Conservation (phyloP, 2,888 invertebrate species). For the Trachelus troglodyta region DNA sequence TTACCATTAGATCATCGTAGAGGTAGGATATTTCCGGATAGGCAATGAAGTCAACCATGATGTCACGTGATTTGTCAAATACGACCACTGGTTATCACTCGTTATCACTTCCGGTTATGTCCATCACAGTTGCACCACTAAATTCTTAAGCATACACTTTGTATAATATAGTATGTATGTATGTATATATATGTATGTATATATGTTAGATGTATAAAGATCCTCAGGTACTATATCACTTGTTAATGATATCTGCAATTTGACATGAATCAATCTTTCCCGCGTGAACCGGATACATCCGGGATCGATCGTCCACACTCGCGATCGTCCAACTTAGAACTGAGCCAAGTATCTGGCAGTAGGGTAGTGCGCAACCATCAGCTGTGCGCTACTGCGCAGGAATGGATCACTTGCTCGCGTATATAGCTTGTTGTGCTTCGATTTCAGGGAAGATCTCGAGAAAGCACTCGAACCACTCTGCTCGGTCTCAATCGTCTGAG, state of each 20-base stretch:
- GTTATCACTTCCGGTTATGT: background rate
- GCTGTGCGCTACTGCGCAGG: constrained; percentile 23
- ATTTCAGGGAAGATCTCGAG: background rate
- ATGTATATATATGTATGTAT: background rate
- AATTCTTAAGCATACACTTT: background rate
- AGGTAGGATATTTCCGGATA: constrained; percentile 59
- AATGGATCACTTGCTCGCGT: background rate
- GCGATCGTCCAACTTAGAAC: background rate
- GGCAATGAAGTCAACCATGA: constrained; percentile 60
- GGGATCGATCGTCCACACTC: background rate
- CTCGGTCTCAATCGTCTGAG: background rate
- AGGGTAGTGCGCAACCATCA: constrained; percentile 19
- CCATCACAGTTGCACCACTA: background rate
- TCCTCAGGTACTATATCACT: background rate
- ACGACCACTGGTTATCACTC: background rate
- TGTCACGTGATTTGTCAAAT: background rate
- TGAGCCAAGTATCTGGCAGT: background rate
- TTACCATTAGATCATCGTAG: constrained; percentile 59
- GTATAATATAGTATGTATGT: background rate
- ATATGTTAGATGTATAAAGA: background rate
- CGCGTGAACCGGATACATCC: background rate
- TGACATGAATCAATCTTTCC: background rate
- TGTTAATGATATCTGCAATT: background rate
- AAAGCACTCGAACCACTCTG: background rate
- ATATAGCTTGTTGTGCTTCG: background rate